Percentiles rank a stretch among this genome's conserved stretches.
These are phyloP conservation scores for Oscheius sp. DNA, from an alignment of 2,888 invertebrate species.

Conservation along the genomic window DNA sequence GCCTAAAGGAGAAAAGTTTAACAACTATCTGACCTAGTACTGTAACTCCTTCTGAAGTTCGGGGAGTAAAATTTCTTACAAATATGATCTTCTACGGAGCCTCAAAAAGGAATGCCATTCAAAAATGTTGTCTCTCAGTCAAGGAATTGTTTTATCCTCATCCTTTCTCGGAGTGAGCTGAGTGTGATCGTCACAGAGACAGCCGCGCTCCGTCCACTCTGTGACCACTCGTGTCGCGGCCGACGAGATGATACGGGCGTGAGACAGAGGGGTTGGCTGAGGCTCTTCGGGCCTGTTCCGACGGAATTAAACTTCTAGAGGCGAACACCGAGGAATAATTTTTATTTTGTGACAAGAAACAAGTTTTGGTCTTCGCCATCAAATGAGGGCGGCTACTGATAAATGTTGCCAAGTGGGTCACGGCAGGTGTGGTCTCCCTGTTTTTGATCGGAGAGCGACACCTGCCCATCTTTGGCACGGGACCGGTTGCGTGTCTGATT, in stretches of 20 bases:
- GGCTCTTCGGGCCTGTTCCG: too few species aligned
- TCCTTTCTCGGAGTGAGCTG: constrained; percentile 21
- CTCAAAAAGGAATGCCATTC: too few species aligned
- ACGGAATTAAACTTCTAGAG: too few species aligned
- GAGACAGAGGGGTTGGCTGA: not conserved
- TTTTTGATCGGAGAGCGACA: constrained; percentile 14
- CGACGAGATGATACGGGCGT: constrained; percentile 19
- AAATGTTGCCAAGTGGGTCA: constrained; percentile 12
- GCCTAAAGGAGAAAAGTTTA: too few species aligned
- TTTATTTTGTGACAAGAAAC: too few species aligned
- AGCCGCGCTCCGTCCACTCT: not conserved
- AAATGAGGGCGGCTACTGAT: not conserved
- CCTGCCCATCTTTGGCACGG: not conserved
- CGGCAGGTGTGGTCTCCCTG: constrained; percentile 24
- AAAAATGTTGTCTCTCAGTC: constrained; percentile 13
- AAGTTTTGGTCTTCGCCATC: not conserved
- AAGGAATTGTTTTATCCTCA: constrained; percentile 20
- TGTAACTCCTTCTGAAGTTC: too few species aligned
- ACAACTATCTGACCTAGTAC: too few species aligned
- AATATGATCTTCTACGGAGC: too few species aligned
- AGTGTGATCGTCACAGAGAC: constrained; percentile 25
- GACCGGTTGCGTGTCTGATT: not conserved
- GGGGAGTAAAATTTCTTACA: too few species aligned
- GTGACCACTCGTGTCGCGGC: not conserved
- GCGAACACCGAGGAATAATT: too few species aligned